Percentiles rank a stretch among this genome's conserved stretches.
These are phyloP conservation scores for Tipula unca DNA, from an alignment of 2,888 invertebrate genomes.

Conservation along the genomic window DNA sequence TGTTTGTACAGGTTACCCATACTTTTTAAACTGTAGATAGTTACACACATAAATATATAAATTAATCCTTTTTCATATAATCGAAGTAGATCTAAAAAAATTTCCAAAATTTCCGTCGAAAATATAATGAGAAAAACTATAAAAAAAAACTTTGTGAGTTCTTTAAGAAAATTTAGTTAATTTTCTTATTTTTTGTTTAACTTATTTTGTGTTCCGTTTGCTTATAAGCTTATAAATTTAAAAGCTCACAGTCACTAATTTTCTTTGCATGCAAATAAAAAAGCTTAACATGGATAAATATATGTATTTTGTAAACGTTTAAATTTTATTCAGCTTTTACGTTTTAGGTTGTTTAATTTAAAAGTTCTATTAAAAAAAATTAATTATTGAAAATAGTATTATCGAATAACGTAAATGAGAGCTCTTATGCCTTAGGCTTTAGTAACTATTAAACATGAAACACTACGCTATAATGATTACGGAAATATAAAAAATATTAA, in stretches of 20 bases:
- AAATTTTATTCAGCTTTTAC: neutral
- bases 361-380: neutral
- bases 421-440: neutral
- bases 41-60: neutral
- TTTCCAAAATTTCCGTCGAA: neutral
- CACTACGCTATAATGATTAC: no score
- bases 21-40: neutral
- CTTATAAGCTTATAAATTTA: neutral
- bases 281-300: neutral
- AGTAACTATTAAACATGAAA: no score
- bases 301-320: neutral
- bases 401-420: neutral
- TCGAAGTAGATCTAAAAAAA: neutral
- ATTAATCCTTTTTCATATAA: neutral
- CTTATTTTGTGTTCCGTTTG: neutral
- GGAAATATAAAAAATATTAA: no score
- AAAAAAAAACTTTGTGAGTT: neutral
- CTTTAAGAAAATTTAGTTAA: neutral
- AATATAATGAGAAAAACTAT: neutral
- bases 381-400: neutral
- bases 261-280: neutral
- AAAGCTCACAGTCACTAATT: conserved; percentile 1
- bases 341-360: neutral
- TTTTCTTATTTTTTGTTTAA: neutral
- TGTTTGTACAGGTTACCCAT: neutral